Evolutionary conservation across 2,113 vertebrate species (phyloP).

Genomic region (Dasypus novemcinctus): DNA sequence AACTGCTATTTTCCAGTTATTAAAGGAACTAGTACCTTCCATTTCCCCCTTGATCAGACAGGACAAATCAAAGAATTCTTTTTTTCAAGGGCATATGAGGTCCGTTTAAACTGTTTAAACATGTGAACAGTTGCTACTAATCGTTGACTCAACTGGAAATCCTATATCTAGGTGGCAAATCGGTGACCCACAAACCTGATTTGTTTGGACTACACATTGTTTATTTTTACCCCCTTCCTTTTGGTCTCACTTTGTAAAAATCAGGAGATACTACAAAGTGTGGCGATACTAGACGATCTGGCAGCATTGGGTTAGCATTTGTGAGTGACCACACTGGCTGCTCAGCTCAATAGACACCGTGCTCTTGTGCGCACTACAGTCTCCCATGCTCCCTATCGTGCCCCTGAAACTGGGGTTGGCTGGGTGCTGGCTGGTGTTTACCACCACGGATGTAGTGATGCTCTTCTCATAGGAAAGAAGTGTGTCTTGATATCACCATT

Average conservation of each 20-base stretch:
- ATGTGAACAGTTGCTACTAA: rapidly evolving
- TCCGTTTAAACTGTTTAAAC: not conserved
- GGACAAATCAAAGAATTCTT: not conserved
- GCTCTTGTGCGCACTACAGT: not conserved
- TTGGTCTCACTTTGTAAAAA: not conserved
- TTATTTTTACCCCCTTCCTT: not conserved
- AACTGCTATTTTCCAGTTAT: constrained; percentile 26
- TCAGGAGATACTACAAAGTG: too few species aligned
- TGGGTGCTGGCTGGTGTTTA: not conserved
- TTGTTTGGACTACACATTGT: not conserved
- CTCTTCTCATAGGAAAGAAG: not conserved
- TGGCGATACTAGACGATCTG: not conserved
- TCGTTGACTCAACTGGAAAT: rapidly evolving
- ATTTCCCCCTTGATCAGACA: not conserved
- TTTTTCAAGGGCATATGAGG: not conserved
- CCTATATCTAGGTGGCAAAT: too few species aligned
- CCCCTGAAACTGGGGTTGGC: not conserved
- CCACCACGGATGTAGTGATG: not conserved
- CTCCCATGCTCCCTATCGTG: not conserved
- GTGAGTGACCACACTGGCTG: rapidly evolving
- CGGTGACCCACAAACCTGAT: rapidly evolving
- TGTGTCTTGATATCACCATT: not conserved
- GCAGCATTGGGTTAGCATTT: not conserved
- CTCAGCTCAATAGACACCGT: not conserved
- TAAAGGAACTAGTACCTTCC: not conserved